Base-by-base conservation (phyloP, 2,888 invertebrate species). In the Pteria penguin region DNA sequence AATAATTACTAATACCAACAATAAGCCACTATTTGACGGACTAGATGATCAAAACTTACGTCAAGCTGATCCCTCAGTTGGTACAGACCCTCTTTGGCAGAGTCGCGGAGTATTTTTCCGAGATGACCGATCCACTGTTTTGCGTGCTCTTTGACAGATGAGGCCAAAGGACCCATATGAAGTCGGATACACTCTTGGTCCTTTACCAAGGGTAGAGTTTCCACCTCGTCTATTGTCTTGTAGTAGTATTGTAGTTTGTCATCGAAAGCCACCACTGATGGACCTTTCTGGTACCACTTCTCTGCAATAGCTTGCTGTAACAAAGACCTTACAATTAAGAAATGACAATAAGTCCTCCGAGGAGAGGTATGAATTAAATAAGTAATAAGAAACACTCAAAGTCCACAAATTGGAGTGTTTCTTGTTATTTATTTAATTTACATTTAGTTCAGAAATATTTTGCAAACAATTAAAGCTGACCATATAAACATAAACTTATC, bases 231-330 rank as follows among this genome's bases (percentile, higher is more conserved):
- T 24, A 96, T 94, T 5, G 96, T 95, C 81, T 95, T 95, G 84
- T 95, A 95, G 91, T 96, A 97, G 91, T 95, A 96, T 91, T 95
- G 95, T 87, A 98, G 95, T 90, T 96, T 96, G 86, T 97, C 96
- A 87, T 97, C 97, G 91, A 95, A 96, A 79, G 94, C 94, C 54
- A 94, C 93, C 4, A 96, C 93, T 4, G 94, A 93, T 4, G 94
- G 94, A 81, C 93, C 94, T 79, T 94, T 95, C 61, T 94, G 93
- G 0, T 96, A 94, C 93, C 97, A 97, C 89, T 95, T 95, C 84
- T 96, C 95, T 84, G 96, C 96, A 1, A 95, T 95, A 11, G 94
- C 92, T 70, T 89, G 87, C 91, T 92, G 87, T 45, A 78, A 77
- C 36, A 26, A 58, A 61, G 57, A 24, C n/a, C n/a, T n/a, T n/a